These are phyloP conservation scores for Ormyrus labotus DNA, from an alignment of 2,888 invertebrate genomes.

Conservation along the genomic window DNA sequence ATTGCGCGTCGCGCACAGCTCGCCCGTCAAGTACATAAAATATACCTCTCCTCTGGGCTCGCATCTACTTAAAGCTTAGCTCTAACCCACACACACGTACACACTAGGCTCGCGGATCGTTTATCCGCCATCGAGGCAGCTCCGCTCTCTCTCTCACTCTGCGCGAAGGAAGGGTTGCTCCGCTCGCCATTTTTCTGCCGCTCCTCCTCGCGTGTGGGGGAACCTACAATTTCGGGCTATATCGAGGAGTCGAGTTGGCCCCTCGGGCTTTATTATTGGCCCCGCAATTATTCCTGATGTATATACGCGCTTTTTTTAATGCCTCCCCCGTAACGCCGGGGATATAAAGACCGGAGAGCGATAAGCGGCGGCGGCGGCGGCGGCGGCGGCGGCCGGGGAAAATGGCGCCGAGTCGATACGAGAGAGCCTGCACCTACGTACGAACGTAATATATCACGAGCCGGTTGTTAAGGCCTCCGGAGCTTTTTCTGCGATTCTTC, in stretches of 20 bases:
- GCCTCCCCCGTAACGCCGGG: slow-evolving; percentile 32
- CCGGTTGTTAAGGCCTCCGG: slow-evolving; percentile 21
- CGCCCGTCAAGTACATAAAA: slow-evolving; percentile 31
- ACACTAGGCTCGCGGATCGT: slow-evolving; percentile 63
- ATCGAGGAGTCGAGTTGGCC: slow-evolving; percentile 71
- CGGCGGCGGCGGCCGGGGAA: slow-evolving; percentile 20
- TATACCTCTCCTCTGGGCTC: slow-evolving; percentile 17
- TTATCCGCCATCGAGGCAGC: slow-evolving; percentile 74
- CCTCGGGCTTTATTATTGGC: slow-evolving; percentile 75
- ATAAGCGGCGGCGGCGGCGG: slow-evolving; percentile 24
- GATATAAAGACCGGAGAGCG: slow-evolving; percentile 46
- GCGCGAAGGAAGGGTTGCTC: neutral
- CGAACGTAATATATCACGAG: slow-evolving; percentile 47
- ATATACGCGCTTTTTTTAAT: slow-evolving; percentile 40
- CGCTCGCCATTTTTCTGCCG: slow-evolving; percentile 58
- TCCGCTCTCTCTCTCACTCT: slow-evolving; percentile 55
- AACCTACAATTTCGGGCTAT: slow-evolving; percentile 75
- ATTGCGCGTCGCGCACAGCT: slow-evolving; percentile 15
- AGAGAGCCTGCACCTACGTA: neutral
- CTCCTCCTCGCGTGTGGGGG: slow-evolving; percentile 66
- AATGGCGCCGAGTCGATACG: slow-evolving; percentile 37
- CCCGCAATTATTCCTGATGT: slow-evolving; percentile 62
- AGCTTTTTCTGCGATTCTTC: too few species aligned
- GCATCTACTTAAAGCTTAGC: slow-evolving; percentile 31
- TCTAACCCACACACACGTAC: neutral